Evolutionary conservation across 1,140 invertebrate species (phyloP), one percentile per base, ranked within the genome.

Genomic region (Diorhabda sublineata): DNA sequence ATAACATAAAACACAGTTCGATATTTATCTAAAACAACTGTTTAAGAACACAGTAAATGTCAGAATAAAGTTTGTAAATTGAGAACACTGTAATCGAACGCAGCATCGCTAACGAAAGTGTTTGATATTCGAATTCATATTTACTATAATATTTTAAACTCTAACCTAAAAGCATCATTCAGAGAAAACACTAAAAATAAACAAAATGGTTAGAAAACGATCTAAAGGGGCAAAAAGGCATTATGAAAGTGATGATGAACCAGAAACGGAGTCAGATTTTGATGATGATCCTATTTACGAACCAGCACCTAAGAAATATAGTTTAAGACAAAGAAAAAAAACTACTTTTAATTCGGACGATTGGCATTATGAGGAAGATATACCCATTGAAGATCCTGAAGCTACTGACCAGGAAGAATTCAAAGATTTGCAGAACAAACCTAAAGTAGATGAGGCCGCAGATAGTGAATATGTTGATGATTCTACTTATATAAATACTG

Each of bases 121-220:
- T 26, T 26, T 26, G 26, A 26, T 26, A 26, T 26, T 26, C 26
- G 26, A 26, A 26, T 26, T 26, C 26, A 26, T 26, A 26, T 26
- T 26, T 26, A 26, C 26, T 26, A 26, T 26, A 26, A 26, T 26
- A 26, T 26, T 26, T 26, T 26, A 26, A 52, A 52, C 6, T 52
- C 6, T 52, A 52, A 52, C 47, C 47, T 52, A 6, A 52, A 52
- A 52, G 6, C 47, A 52, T 4, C 47, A 52, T n/a, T 52, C 6
- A 52, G 2, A 52, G 4, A 52, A 52, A 52, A 52, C 47, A 52
- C 47, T 52, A 52, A 52, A 52, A 52, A 52, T 52, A 52, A 52
- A 52, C 47, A 71, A 75, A 72, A 76, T 76, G 75, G 75, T 76
- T 44, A 74, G 71, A 67, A 76, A 73, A 70, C 67, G 75, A 62